Conservation (phyloP, 2,113 vertebrate species). For the Crotalus helleri region DNA sequence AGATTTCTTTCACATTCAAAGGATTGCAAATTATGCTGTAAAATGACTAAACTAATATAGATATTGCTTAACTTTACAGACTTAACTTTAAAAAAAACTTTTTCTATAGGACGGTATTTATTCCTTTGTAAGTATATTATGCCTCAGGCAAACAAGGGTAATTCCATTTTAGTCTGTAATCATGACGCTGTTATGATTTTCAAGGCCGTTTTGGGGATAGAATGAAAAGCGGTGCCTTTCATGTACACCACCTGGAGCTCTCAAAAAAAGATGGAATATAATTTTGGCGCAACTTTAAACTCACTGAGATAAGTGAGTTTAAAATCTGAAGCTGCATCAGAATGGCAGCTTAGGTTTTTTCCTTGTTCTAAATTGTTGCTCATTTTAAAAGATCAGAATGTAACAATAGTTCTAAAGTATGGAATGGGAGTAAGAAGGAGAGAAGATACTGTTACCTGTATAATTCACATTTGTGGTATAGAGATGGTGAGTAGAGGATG, state of each 20-base stretch:
- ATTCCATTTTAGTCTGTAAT: background rate
- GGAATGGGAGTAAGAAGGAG: background rate
- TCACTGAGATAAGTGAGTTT: background rate
- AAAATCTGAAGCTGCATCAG: background rate
- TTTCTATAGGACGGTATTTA: background rate
- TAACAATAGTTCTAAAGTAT: background rate
- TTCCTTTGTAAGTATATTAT: background rate
- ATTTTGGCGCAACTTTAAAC: background rate
- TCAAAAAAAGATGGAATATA: background rate
- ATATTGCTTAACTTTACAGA: background rate
- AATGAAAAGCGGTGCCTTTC: background rate
- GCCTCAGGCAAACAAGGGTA: background rate
- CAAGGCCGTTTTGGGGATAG: background rate
- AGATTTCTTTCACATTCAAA: background rate
- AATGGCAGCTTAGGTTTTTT: background rate
- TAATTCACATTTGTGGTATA: background rate
- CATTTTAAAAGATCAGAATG: background rate
- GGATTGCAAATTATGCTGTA: background rate
- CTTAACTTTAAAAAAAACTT: background rate
- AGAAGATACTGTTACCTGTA: background rate
- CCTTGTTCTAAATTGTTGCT: background rate
- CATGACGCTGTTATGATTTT: background rate
- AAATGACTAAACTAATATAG: background rate
- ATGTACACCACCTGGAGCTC: background rate
- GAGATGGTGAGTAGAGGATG: background rate